These are phyloP conservation scores for Tenthredo amoena DNA, from an alignment of 2,888 invertebrate genomes.

Conservation along the genomic window DNA sequence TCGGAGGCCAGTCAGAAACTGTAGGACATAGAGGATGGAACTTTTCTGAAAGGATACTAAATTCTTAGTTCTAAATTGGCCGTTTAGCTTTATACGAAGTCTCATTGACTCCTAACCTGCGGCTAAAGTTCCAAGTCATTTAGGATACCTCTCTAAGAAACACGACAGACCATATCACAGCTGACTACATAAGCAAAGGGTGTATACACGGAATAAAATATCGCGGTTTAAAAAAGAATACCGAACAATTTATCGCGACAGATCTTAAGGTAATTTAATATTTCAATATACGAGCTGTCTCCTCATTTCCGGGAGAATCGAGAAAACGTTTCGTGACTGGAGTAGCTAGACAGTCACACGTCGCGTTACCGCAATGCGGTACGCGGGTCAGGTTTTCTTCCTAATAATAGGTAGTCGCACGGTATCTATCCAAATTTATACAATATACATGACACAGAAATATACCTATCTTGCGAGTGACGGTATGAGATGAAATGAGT, in stretches of 20 bases:
- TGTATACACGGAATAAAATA: conserved; percentile 30
- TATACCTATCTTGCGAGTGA: not conserved
- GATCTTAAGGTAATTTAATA: conserved; percentile 29
- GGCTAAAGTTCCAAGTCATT: not conserved
- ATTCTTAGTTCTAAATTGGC: conserved; percentile 41
- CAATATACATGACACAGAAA: not conserved
- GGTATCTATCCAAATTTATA: not conserved
- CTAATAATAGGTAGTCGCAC: conserved; percentile 3
- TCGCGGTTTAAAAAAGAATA: not conserved
- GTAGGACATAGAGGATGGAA: not conserved
- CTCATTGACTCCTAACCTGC: not conserved
- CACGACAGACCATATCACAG: not conserved
- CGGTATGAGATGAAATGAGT: not conserved
- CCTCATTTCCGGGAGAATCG: conserved; percentile 29
- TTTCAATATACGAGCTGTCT: conserved; percentile 12
- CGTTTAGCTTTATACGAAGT: conserved; percentile 34
- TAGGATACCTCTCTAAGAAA: not conserved
- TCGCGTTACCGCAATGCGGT: not conserved
- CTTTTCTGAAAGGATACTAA: not conserved
- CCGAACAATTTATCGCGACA: conserved; percentile 36
- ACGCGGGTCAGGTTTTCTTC: conserved; percentile 12
- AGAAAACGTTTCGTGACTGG: conserved; percentile 32
- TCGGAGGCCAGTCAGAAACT: conserved; percentile 22
- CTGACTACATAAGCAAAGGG: not conserved
- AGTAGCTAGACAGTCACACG: conserved; percentile 21